Conservation (phyloP, 2,888 invertebrate species). For the Willowsia nigromaculata region DNA sequence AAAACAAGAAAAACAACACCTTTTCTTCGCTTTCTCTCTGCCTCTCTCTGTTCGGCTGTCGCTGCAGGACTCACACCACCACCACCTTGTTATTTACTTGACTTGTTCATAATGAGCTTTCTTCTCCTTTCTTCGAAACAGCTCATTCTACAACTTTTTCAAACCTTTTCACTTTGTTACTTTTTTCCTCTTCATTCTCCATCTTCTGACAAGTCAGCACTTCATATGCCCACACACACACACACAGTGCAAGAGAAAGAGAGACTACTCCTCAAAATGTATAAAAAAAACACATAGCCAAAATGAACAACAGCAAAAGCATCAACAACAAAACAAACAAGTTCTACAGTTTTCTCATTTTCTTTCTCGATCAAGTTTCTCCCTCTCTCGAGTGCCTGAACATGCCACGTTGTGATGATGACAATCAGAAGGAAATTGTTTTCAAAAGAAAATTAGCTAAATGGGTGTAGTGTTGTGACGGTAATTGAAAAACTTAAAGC, state of each 20-base stretch:
- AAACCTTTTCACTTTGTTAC: constrained; percentile 41
- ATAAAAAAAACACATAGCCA: background rate
- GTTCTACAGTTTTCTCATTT: constrained; percentile 27
- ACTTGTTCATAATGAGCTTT: constrained; percentile 54
- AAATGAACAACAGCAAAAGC: constrained; percentile 23
- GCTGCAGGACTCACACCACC: constrained; percentile 31
- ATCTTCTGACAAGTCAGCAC: constrained; percentile 38
- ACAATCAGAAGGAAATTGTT: constrained; percentile 66
- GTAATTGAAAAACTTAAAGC: background rate
- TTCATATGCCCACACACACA: background rate
- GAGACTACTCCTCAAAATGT: too few species aligned
- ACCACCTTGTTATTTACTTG: constrained; percentile 46
- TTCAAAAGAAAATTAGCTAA: constrained; percentile 57
- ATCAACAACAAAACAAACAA: constrained; percentile 44
- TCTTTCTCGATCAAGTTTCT: constrained; percentile 10
- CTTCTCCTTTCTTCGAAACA: constrained; percentile 42
- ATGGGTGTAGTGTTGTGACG: background rate
- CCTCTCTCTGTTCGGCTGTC: constrained; percentile 13
- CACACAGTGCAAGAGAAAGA: background rate
- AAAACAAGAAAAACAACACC: constrained; percentile 36
- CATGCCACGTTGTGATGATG: constrained; percentile 14
- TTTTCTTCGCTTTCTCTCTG: constrained; percentile 28
- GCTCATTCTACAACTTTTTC: constrained; percentile 45
- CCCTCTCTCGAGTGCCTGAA: background rate
- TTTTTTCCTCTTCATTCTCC: constrained; percentile 20